These are phyloP conservation scores for Macquaria ambigua DNA, from an alignment of 2,113 vertebrate species.

Conservation along the genomic window DNA sequence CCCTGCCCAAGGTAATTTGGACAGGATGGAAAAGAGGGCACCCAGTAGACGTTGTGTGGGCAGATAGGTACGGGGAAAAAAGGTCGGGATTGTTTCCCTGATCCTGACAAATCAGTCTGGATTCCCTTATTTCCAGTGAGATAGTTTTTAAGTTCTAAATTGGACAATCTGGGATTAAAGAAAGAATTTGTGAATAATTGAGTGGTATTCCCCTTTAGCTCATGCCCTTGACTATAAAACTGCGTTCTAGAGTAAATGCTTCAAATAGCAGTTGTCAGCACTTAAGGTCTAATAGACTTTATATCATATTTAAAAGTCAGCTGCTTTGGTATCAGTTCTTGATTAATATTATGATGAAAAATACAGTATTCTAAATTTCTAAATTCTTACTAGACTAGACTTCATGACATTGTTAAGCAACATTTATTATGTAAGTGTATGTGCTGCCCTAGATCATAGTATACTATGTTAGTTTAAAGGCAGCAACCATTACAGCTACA, in stretches of 20 bases:
- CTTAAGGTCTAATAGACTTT: background rate
- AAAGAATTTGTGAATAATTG: background rate
- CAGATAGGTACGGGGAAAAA: background rate
- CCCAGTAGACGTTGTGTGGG: background rate
- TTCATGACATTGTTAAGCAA: slow-evolving; percentile 1
- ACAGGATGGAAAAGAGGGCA: background rate
- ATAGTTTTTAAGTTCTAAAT: background rate
- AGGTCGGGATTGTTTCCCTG: background rate
- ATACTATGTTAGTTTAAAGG: slow-evolving; percentile 53
- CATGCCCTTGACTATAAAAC: slow-evolving; percentile 10
- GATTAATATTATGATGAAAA: background rate
- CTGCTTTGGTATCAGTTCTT: background rate
- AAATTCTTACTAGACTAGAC: background rate
- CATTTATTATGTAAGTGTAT: slow-evolving; percentile 26
- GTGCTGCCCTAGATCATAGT: slow-evolving; percentile 47
- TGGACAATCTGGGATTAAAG: background rate
- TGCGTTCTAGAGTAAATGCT: slow-evolving; percentile 6
- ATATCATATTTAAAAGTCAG: background rate
- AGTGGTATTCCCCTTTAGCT: background rate
- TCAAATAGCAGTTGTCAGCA: slow-evolving; percentile 28
- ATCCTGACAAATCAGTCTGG: slow-evolving; percentile 9
- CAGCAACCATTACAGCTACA: slow-evolving; percentile 64
- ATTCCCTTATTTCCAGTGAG: background rate
- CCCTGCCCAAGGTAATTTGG: background rate
- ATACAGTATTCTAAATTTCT: background rate